Conservation (phyloP, 2,113 vertebrate genomes). For the Porphyrio hochstetteri region DNA sequence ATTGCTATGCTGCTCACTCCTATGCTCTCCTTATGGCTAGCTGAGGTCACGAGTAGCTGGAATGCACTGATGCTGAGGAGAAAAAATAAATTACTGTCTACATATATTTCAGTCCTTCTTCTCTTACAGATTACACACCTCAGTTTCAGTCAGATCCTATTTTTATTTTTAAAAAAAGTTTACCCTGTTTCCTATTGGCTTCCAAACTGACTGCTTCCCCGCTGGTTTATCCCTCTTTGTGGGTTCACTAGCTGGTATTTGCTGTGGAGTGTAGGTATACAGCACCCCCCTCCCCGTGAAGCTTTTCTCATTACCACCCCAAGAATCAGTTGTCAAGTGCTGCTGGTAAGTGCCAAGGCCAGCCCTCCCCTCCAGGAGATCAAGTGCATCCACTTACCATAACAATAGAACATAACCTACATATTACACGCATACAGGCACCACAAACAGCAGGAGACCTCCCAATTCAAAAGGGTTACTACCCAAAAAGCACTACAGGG, state of each 20-base stretch:
- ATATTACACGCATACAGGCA: background rate
- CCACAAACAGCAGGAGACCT: background rate
- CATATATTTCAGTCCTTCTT: background rate
- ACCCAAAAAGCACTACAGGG: background rate
- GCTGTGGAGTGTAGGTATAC: background rate
- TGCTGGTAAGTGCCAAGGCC: background rate
- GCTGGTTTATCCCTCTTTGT: background rate
- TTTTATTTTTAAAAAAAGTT: no score
- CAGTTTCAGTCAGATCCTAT: background rate
- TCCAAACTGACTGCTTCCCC: background rate
- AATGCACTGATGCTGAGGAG: background rate
- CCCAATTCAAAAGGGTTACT: background rate
- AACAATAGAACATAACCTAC: background rate
- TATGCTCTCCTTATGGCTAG: accelerated
- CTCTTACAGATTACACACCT: background rate
- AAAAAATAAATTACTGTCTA: background rate
- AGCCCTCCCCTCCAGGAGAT: constrained; percentile 9
- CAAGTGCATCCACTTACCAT: background rate
- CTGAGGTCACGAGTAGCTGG: background rate
- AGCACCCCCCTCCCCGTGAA: background rate
- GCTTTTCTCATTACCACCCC: background rate
- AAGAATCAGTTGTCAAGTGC: constrained; percentile 6
- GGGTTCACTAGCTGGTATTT: background rate
- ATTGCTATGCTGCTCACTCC: background rate
- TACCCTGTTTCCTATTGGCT: background rate